These are phyloP conservation scores for Nomada hirtipes DNA, from an alignment of 2,888 invertebrate genomes.

Conservation along the genomic window DNA sequence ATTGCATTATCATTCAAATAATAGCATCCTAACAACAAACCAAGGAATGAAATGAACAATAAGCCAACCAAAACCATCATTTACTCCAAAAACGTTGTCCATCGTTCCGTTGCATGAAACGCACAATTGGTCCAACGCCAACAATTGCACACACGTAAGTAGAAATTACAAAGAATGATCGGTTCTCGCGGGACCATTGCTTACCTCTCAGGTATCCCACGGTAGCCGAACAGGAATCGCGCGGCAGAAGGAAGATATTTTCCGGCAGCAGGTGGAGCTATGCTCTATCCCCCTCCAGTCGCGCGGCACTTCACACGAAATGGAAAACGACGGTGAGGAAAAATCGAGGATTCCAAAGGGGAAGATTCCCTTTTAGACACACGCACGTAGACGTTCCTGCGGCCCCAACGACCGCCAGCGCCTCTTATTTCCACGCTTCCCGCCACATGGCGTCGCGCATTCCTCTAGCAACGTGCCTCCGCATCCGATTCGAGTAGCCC, in stretches of 20 bases:
- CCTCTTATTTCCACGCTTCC: conserved; percentile 58
- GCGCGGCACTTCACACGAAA: conserved; percentile 43
- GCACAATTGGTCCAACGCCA: too few relatives aligned
- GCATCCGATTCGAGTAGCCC: conserved; percentile 6
- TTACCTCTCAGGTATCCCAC: conserved; percentile 67
- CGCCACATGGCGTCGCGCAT: conserved; percentile 45
- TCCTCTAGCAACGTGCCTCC: conserved; percentile 2
- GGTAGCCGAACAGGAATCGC: conserved; percentile 55
- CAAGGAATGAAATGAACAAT: too few relatives aligned
- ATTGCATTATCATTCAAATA: too few relatives aligned
- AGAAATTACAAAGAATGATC: not conserved
- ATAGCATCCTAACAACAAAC: too few relatives aligned
- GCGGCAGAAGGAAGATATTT: conserved; percentile 52
- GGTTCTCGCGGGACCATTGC: conserved; percentile 19
- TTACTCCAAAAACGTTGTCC: too few relatives aligned
- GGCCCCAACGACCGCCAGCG: conserved; percentile 49
- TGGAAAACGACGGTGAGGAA: not conserved
- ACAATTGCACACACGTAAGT: not conserved
- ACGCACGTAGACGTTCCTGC: conserved; percentile 33
- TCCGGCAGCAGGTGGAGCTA: conserved; percentile 55
- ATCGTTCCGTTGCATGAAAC: too few relatives aligned
- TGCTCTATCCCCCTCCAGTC: conserved; percentile 26
- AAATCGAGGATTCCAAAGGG: conserved; percentile 56
- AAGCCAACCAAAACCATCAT: too few relatives aligned
- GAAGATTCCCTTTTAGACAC: conserved; percentile 50